Evolutionary conservation across 2,113 vertebrate species (phyloP), one percentile per base, ranked within the genome.

Genomic region (Nerophis lumbriciformis): DNA sequence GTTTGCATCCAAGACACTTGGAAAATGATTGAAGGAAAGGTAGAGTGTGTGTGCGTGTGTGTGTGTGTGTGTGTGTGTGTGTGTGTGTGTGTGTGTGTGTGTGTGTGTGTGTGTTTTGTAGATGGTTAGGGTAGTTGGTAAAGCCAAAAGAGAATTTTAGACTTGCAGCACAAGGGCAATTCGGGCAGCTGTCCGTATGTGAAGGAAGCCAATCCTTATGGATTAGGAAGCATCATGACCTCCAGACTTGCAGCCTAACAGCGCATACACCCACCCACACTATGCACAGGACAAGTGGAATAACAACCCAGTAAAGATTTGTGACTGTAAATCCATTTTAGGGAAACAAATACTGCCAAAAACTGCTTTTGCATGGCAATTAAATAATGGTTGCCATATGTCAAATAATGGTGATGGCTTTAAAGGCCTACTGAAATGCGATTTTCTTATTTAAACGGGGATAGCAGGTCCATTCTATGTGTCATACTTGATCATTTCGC

Each of bases 301-400:
- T 63, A 65, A 80, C 73, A 85, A 61, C 72, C 76, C 71, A 71
- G 68, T 45, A 9, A 45, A 45, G 72, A 81, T 88, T 85, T 84
- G 68, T 49, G 60, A 45, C 67, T 63, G 65, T 85, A 85, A 81
- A 88, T 79, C 86, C 53, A 75, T 69, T 35, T 84, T 87, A 79
- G 73, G 66, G 75, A 45, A 45, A 77, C 69, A 35, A 75, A 79
- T 71, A 72, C 28, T 28, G 69, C 76, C 72, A 68, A 38, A 80
- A 85, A 85, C 71, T 75, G 84, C 77, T 59, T 28, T 59, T 59
- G 39, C 59, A 67, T 84, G 72, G 77, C 73, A 76, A 75, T 42
- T 42, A 42, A 9, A 42, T 42, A 42, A 42, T 42, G 38, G 8
- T 5, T 39, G 38, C 38, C 38, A 39, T 39, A 39, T 8, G 6